These are phyloP conservation scores for Drosophila virilis DNA, from an alignment of 1,140 invertebrate genomes.

Conservation along the genomic window DNA sequence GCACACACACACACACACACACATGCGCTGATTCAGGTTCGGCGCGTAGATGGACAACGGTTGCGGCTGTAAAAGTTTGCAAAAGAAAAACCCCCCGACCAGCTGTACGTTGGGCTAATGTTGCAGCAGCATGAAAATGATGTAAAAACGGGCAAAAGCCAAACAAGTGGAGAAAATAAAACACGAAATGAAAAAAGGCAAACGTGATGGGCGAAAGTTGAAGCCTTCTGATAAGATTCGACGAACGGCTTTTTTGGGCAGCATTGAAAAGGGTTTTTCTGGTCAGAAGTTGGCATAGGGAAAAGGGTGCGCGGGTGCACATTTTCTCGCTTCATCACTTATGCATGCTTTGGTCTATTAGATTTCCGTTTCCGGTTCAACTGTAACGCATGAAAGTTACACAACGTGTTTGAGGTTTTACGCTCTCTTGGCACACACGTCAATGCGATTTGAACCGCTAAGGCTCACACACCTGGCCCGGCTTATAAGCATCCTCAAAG, in stretches of 20 bases:
- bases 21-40: slow-evolving; percentile 6
- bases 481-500: slow-evolving; percentile 42
- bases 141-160: slow-evolving; percentile 33
- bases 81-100: slow-evolving; percentile 8
- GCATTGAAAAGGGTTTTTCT: slow-evolving; percentile 70
- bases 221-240: slow-evolving; percentile 67
- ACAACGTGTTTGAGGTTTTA: slow-evolving; percentile 78
- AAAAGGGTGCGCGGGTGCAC: neutral
- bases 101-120: slow-evolving; percentile 23
- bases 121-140: slow-evolving; percentile 39
- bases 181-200: slow-evolving; percentile 23
- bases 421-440: slow-evolving; percentile 72
- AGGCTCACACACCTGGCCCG: slow-evolving; percentile 65
- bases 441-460: slow-evolving; percentile 72
- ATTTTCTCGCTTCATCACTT: slow-evolving; percentile 79
- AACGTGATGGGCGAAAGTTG: slow-evolving; percentile 57
- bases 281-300: neutral
- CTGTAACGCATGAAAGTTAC: slow-evolving; percentile 69
- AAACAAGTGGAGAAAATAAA: neutral
- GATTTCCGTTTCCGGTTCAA: slow-evolving; percentile 79
- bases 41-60: slow-evolving; percentile 42
- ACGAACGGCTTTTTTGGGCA: slow-evolving; percentile 31
- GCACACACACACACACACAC: slow-evolving; percentile 6
- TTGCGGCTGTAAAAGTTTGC: slow-evolving; percentile 55
- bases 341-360: slow-evolving; percentile 81